Evolutionary conservation across 2,888 invertebrate species (phyloP), one percentile per base, ranked within the genome.

Genomic region (Orthosia gracilis): DNA sequence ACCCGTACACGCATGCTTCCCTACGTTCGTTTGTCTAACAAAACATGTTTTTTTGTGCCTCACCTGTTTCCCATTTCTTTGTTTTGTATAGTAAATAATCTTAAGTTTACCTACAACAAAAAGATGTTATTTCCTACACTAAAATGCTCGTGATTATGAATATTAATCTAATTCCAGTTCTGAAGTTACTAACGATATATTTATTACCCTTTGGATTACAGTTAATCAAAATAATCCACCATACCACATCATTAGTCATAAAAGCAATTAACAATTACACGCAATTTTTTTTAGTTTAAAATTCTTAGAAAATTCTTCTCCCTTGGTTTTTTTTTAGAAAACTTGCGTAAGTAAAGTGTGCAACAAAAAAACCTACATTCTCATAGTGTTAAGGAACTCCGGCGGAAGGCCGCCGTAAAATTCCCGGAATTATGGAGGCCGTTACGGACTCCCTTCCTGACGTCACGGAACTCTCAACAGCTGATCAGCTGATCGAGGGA

Each of bases 401-500:
- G 83, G 83, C 81, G 81, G 79, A 69, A 75, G 69, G 69, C 79
- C 63, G 74, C 69, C 83, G 58, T 74, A 67, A 69, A 67, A 64
- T 81, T 83, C 81, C 74, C n/a, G 80, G 81, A 81, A 81, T 79
- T 73, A 73, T 58, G 69, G 59, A 49, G 73, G 70, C 76, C 83
- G 74, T 83, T 79, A 79, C 63, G 78, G 26, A 65, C 50, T 62
- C 67, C 69, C 61, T 68, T 67, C 64, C 76, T 76, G 40, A 40
- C 40, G 40, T 45, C 67, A 79, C 63, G 55, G 45, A 66, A 67
- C 61, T 54, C 45, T 49, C 50, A 55, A 74, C 81, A 83, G 80
- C 81, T 81, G 81, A 81, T 83, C 79, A 83, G 80, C 81, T 81
- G 81, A 81, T 83, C 79, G 13, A 57, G 47, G 72, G 61, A 57